Evolutionary conservation across 2,797 vertebrate species (phyloP).

Genomic region (Syngnathus acus): DNA sequence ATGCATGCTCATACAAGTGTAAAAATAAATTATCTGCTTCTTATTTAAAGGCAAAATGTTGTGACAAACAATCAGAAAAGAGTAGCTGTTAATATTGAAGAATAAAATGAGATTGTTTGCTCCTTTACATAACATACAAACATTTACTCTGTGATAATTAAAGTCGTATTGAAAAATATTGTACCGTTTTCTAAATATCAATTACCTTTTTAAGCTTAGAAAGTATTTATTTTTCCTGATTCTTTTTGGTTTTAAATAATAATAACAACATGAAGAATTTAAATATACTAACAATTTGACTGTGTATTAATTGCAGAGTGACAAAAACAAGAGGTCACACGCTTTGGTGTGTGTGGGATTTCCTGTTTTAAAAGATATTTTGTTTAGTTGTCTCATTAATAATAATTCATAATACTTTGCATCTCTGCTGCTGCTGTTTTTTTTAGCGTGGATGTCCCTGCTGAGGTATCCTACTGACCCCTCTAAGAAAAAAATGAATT

Average conservation of each 20-base stretch:
- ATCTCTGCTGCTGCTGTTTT: constrained; percentile 32
- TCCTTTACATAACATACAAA: too few species aligned
- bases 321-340: background rate
- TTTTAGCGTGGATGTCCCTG: constrained; percentile 31
- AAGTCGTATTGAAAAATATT: too few species aligned
- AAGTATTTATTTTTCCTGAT: too few species aligned
- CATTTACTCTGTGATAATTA: too few species aligned
- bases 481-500: constrained; percentile 29
- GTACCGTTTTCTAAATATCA: too few species aligned
- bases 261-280: background rate
- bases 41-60: too few species aligned
- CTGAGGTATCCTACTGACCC: constrained; percentile 41
- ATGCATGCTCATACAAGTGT: background rate
- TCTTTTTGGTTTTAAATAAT: too few species aligned
- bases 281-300: background rate
- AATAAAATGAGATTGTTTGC: too few species aligned
- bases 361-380: constrained; percentile 15
- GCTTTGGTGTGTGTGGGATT: constrained; percentile 15
- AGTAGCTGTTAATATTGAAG: too few species aligned
- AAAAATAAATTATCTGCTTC: too few species aligned
- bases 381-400: constrained; percentile 15
- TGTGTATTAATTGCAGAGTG: background rate
- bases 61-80: too few species aligned
- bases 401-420: constrained; percentile 2
- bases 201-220: too few species aligned